phyloP scores from a whole-genome alignment of 2,797 vertebrate species.

The Naso thynnoides region DNA sequence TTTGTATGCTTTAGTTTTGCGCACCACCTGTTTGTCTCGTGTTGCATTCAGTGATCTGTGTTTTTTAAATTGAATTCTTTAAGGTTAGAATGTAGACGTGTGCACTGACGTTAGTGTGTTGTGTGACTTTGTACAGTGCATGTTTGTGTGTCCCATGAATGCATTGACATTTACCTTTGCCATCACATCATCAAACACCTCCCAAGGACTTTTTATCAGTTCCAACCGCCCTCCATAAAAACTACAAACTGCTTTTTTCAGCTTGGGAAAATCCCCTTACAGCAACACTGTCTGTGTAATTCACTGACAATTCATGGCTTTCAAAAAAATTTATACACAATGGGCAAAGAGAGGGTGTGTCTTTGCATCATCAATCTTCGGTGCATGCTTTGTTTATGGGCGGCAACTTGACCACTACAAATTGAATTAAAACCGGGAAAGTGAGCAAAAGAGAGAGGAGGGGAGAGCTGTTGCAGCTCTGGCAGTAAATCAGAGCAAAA shows the following conservation, averaged over 20 bases:
- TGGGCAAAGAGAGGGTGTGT: conserved; percentile 33
- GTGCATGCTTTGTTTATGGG: conserved; percentile 59
- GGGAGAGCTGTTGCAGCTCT: conserved; percentile 32
- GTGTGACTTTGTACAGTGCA: neutral
- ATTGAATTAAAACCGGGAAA: conserved; percentile 72
- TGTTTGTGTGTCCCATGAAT: conserved; percentile 82
- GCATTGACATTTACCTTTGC: conserved; percentile 93
- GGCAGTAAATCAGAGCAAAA: conserved; percentile 72
- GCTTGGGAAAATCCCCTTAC: conserved; percentile 44
- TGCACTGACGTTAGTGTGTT: conserved; percentile 1
- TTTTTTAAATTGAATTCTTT: neutral
- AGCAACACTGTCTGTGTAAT: conserved; percentile 18
- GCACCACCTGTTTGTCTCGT: neutral
- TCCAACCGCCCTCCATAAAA: conserved; percentile 51
- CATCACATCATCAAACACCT: conserved; percentile 78
- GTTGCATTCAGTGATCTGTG: too few species aligned
- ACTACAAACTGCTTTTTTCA: conserved; percentile 21
- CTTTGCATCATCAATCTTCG: conserved; percentile 53
- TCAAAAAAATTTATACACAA: conserved; percentile 47
- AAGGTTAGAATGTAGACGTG: neutral
- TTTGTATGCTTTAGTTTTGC: conserved; percentile 1
- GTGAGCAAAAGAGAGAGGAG: conserved; percentile 38
- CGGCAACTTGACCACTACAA: conserved; percentile 60
- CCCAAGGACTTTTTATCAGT: conserved; percentile 85
- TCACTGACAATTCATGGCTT: conserved; percentile 30